These are phyloP conservation scores for Synergus umbraculus DNA, from an alignment of 2,888 invertebrate genomes.

Conservation along the genomic window DNA sequence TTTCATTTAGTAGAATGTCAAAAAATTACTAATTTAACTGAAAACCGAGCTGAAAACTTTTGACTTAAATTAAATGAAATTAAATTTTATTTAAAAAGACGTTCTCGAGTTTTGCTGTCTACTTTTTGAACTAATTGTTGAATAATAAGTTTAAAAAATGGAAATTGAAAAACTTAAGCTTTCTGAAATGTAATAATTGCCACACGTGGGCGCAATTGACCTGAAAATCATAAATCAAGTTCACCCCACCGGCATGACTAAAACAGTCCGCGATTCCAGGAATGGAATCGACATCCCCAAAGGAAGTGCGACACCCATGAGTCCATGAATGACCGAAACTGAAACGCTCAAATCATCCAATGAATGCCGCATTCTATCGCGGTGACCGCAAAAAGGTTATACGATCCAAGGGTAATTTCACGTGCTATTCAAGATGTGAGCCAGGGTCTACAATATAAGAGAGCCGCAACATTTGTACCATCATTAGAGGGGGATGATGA, in stretches of 20 bases:
- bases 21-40: too few relatives aligned
- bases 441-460: conserved; percentile 23
- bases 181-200: conserved; percentile 8
- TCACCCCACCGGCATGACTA: conserved; percentile 27
- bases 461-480: conserved; percentile 15
- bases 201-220: conserved; percentile 8
- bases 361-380: conserved; percentile 43
- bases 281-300: conserved; percentile 18
- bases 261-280: conserved; percentile 29
- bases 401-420: conserved; percentile 43
- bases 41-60: too few relatives aligned
- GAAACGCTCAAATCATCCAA: conserved; percentile 43
- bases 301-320: conserved; percentile 38
- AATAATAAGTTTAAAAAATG: not conserved
- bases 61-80: too few relatives aligned
- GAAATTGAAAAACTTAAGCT: not conserved
- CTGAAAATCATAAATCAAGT: conserved; percentile 22
- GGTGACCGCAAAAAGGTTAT: conserved; percentile 42
- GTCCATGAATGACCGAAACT: conserved; percentile 31
- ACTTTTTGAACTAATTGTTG: too few relatives aligned
- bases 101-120: too few relatives aligned
- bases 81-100: too few relatives aligned
- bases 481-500: conserved; percentile 37
- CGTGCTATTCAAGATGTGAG: conserved; percentile 35
- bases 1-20: too few relatives aligned